phyloP scores from a whole-genome alignment of 2,888 invertebrate species.

The Diaphora mendica region DNA sequence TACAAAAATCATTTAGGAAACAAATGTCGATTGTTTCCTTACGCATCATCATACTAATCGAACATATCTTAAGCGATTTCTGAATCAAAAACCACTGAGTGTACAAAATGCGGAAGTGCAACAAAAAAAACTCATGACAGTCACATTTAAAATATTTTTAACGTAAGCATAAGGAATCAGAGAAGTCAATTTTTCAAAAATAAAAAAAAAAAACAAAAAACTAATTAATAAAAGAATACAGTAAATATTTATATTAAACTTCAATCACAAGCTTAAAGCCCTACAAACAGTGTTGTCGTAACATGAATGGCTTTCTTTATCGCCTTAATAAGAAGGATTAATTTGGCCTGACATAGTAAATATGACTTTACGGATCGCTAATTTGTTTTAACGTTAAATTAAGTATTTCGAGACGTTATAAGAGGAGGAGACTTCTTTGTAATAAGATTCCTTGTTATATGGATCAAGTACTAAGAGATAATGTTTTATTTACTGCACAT shows the following conservation, averaged over 20 bases:
- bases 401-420: slow-evolving; percentile 19
- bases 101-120: too few species aligned
- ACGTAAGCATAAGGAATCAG: neutral
- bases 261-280: slow-evolving; percentile 13
- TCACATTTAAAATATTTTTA: neutral
- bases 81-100: too few species aligned
- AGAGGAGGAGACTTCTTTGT: slow-evolving; percentile 4
- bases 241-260: neutral
- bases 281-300: slow-evolving; percentile 19
- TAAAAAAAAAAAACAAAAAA: neutral
- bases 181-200: neutral
- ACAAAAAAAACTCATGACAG: neutral
- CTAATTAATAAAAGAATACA: neutral
- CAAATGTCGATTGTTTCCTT: too few species aligned
- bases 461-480: neutral
- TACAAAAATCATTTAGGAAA: neutral
- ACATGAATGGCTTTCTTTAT: slow-evolving; percentile 32
- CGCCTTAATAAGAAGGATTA: slow-evolving; percentile 39
- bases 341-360: slow-evolving; percentile 39
- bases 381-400: slow-evolving; percentile 36
- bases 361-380: slow-evolving; percentile 31
- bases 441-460: slow-evolving; percentile 9
- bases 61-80: too few species aligned
- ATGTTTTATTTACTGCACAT: neutral
- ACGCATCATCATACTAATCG: too few species aligned